These are phyloP conservation scores for Syrmaticus mikado DNA, from an alignment of 2,113 vertebrate genomes.

Conservation along the genomic window DNA sequence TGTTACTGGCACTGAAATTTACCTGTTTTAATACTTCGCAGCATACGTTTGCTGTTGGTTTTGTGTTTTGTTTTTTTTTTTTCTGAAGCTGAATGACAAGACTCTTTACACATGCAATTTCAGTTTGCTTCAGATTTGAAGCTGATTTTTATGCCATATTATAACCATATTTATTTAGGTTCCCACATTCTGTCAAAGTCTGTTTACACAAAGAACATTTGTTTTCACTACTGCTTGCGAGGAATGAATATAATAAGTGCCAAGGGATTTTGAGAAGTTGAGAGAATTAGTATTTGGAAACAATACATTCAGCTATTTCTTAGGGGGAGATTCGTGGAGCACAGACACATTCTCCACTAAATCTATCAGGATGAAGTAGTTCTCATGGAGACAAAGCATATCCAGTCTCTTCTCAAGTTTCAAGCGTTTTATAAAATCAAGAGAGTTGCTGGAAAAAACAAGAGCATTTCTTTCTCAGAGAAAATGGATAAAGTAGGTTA, in stretches of 20 bases:
- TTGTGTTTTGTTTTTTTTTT: not conserved
- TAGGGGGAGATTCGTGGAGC: slow-evolving; percentile 60
- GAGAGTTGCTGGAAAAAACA: slow-evolving; percentile 8
- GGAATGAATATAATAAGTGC: slow-evolving; percentile 65
- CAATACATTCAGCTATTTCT: slow-evolving; percentile 58
- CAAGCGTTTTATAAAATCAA: slow-evolving; percentile 38
- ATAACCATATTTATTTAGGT: slow-evolving; percentile 72
- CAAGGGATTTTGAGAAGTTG: slow-evolving; percentile 68
- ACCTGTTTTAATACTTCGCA: not conserved
- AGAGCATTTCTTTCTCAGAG: not conserved
- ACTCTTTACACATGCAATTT: slow-evolving; percentile 1
- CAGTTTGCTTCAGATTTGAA: slow-evolving; percentile 18
- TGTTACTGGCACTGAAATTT: not conserved
- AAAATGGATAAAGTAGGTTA: not conserved
- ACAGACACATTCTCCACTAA: slow-evolving; percentile 57
- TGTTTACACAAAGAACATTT: slow-evolving; percentile 75
- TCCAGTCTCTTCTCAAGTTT: slow-evolving; percentile 30
- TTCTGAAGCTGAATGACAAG: slow-evolving; percentile 1
- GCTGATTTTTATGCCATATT: slow-evolving; percentile 61
- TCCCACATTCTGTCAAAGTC: slow-evolving; percentile 74
- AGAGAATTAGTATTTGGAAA: slow-evolving; percentile 70
- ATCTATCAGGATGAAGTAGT: slow-evolving; percentile 61
- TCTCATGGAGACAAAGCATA: slow-evolving; percentile 58
- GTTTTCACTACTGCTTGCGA: slow-evolving; percentile 73
- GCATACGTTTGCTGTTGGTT: not conserved